These are phyloP conservation scores for Tanytarsus gracilentus DNA, from an alignment of 2,888 invertebrate species.

Conservation along the genomic window DNA sequence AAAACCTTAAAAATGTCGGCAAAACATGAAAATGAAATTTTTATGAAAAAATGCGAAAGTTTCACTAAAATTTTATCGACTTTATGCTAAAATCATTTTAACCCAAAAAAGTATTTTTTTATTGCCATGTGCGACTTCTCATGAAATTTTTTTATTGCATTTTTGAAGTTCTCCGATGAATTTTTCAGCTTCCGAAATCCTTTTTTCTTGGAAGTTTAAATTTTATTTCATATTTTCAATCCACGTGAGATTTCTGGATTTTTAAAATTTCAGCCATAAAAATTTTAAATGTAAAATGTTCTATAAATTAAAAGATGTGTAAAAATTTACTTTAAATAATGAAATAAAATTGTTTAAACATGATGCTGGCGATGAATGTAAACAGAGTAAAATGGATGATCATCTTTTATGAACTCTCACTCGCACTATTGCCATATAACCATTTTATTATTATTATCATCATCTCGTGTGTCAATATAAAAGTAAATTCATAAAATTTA, in stretches of 20 bases:
- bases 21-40: background rate
- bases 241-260: background rate
- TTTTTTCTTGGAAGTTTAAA: too few relatives aligned
- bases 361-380: too few relatives aligned
- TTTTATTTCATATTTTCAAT: background rate
- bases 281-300: background rate
- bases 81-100: background rate
- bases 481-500: constrained; percentile 23
- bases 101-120: background rate
- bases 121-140: background rate
- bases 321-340: too few relatives aligned
- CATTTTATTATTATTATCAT: constrained; percentile 22
- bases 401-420: too few relatives aligned
- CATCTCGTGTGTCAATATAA: constrained; percentile 25
- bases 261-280: background rate
- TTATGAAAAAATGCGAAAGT: too few relatives aligned
- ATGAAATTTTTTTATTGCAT: background rate
- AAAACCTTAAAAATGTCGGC: background rate
- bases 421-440: background rate
- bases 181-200: too few relatives aligned
- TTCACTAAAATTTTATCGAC: background rate
- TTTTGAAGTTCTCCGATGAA: background rate
- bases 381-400: background rate
- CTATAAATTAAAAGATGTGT: background rate
- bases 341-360: background rate